phyloP scores from a whole-genome alignment of 2,888 invertebrate species.

The Lysandra coridon region DNA sequence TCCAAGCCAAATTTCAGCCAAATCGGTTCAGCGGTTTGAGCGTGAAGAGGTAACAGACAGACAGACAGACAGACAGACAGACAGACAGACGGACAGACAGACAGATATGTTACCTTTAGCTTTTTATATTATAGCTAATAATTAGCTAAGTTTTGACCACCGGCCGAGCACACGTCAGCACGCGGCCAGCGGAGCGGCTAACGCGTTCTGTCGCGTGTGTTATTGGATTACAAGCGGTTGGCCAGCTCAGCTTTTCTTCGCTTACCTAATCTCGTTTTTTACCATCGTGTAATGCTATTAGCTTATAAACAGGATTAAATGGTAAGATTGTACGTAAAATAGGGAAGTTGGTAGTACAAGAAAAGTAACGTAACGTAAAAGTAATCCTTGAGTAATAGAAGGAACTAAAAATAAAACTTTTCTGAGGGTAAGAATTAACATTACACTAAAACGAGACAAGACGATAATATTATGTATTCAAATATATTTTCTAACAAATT shows the following conservation, averaged over 20 bases:
- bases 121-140: background rate
- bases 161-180: background rate
- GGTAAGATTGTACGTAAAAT: background rate
- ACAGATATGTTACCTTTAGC: background rate
- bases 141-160: constrained; percentile 17
- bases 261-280: background rate
- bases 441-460: too few species aligned
- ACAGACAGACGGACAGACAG: too few species aligned
- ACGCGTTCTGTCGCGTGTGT: constrained; percentile 10
- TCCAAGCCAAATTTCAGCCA: too few species aligned
- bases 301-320: background rate
- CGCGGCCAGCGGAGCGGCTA: constrained; percentile 26
- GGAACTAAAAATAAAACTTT: too few species aligned
- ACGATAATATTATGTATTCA: too few species aligned
- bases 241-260: constrained; percentile 25
- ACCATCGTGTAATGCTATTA: constrained; percentile 7
- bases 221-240: constrained; percentile 39
- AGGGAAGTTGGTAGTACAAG: background rate
- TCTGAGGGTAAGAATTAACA: too few species aligned
- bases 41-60: too few species aligned
- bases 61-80: too few species aligned
- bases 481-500: too few species aligned
- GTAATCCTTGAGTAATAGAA: too few species aligned
- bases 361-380: too few species aligned
- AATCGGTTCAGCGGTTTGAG: too few species aligned